Evolutionary conservation across 1,140 invertebrate genomes (phyloP).

Genomic region (Sminthurides bifidus): DNA sequence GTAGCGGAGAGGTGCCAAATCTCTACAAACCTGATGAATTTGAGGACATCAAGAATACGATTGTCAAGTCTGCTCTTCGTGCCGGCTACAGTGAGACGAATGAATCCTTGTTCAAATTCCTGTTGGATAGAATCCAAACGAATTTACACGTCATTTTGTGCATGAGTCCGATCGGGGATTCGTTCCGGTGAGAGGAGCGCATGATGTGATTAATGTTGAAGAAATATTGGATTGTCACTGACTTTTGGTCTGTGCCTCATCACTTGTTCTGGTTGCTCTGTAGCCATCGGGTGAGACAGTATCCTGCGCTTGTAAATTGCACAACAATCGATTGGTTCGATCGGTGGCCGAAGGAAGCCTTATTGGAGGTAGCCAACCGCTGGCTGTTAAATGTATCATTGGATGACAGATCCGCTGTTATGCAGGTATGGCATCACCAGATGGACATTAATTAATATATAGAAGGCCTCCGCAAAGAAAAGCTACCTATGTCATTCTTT

Average conservation of each 20-base stretch:
- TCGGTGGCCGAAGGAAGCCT: constrained; percentile 73
- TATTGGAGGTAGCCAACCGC: constrained; percentile 56
- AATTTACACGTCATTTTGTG: constrained; percentile 71
- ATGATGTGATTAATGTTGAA: too few relatives aligned
- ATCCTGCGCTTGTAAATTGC: constrained; percentile 69
- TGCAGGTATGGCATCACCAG: constrained; percentile 39
- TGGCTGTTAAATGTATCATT: constrained; percentile 35
- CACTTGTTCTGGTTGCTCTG: too few relatives aligned
- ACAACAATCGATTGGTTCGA: constrained; percentile 81
- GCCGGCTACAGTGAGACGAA: constrained; percentile 51
- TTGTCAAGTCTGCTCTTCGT: constrained; percentile 52
- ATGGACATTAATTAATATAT: neutral
- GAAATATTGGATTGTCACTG: too few relatives aligned
- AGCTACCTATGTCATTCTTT: too few relatives aligned
- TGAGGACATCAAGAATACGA: constrained; percentile 59
- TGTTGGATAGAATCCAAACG: constrained; percentile 59
- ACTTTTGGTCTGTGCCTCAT: too few relatives aligned
- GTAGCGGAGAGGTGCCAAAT: constrained; percentile 70
- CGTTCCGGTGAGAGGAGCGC: constrained; percentile 40
- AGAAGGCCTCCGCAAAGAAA: too few relatives aligned
- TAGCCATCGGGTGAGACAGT: constrained; percentile 55
- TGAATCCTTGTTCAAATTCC: constrained; percentile 56
- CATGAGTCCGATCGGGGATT: constrained; percentile 72
- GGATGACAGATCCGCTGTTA: constrained; percentile 18
- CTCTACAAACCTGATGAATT: constrained; percentile 71